These are phyloP conservation scores for Galemys pyrenaicus DNA, from an alignment of 2,113 vertebrate species.

Conservation along the genomic window DNA sequence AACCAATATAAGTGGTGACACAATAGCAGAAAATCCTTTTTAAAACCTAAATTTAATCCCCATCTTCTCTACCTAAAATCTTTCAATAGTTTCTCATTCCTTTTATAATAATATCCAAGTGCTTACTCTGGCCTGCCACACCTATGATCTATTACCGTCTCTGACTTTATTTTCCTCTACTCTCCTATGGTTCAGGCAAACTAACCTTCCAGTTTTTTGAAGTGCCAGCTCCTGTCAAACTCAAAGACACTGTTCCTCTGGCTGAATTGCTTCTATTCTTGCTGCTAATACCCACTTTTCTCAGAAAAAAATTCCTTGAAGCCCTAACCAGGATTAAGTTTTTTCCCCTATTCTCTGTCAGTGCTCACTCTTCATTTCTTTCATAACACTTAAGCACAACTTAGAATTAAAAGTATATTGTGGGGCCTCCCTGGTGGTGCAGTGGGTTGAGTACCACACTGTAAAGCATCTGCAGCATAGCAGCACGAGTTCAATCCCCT, in stretches of 20 bases:
- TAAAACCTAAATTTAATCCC: background rate
- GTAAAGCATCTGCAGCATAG: too few species aligned
- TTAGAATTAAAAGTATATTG: background rate
- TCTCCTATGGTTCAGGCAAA: rapidly evolving
- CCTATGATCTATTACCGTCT: background rate
- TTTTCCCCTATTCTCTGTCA: background rate
- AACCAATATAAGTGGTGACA: background rate
- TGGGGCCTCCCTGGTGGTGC: too few species aligned
- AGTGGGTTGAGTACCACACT: too few species aligned
- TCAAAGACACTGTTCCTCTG: background rate
- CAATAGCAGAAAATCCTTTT: background rate
- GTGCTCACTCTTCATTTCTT: background rate
- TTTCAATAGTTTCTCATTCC: conserved; percentile 2
- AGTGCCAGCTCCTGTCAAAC: background rate
- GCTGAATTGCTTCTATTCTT: too few species aligned
- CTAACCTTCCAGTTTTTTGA: background rate
- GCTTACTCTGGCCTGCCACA: background rate
- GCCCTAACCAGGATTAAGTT: background rate
- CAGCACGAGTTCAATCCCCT: too few species aligned
- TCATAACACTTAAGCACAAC: background rate
- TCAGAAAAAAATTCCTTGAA: background rate
- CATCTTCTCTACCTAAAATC: background rate
- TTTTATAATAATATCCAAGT: background rate
- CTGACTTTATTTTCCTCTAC: background rate
- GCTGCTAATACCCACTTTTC: background rate